Base-by-base conservation (phyloP, 2,888 invertebrate genomes). In the Drosophila meridionalis region DNA sequence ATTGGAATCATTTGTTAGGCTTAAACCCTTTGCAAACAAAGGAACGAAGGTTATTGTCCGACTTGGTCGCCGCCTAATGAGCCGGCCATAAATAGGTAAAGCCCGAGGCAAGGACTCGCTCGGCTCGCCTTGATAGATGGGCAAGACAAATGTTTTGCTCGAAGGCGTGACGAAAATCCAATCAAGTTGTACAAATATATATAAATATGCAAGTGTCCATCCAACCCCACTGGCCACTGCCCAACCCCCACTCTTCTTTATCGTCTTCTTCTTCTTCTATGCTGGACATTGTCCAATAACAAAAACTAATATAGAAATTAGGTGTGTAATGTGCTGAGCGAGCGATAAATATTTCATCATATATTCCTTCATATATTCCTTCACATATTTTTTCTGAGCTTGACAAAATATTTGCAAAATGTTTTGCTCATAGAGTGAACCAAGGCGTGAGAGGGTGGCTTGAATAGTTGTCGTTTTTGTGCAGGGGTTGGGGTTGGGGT, bases 81-180 rank as follows among this genome's bases (percentile, higher is more conserved):
- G 86, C 56, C 74, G 60, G 60, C 72, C 75, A 74, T 82, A 87
- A 80, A 70, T 56, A 42, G 64, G 62, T 34, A 72, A 50, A 70
- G 60, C 50, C 68, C 62, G 26, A 43, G 48, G 60, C 42, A 59
- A 47, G 56, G 5, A 40, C 55, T 69, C 40, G 14, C 26, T 50
- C 32, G 30, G 61, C 58, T 56, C 61, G 34, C 55, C 62, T 52
- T 83, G 90, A 89, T 74, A 84, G 81, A 90, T 84, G 79, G 53
- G 65, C 62, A 68, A 36, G 69, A 58, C 62, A 73, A 77, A 74
- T 80, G 75, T 20, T 52, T 47, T 40, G 53, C 32, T 57, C 56
- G 56, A 69, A 52, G 89, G 83, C 91, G 91, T 91, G 89, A 90
- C 91, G 83, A 91, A 91, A 85, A 80, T 80, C 85, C 91, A 90